Percentiles rank a stretch among this genome's conserved stretches.
These are phyloP conservation scores for Tachysurus fulvidraco DNA, from an alignment of 2,113 vertebrate species.

Conservation along the genomic window DNA sequence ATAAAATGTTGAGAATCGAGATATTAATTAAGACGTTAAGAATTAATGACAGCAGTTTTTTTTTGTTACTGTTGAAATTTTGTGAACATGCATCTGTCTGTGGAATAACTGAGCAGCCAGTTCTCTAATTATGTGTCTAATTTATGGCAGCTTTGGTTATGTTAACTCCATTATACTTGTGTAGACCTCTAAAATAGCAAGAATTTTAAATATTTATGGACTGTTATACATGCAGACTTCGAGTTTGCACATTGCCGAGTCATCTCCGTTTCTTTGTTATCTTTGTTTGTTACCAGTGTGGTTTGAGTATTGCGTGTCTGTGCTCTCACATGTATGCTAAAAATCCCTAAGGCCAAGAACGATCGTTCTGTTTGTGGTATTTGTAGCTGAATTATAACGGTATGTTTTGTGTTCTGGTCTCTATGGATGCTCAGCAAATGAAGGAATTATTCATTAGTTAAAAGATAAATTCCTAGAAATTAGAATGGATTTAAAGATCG, in stretches of 20 bases:
- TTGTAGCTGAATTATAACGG: conserved; percentile 29
- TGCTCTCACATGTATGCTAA: not conserved
- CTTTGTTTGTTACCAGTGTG: not conserved
- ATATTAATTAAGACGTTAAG: too few relatives aligned
- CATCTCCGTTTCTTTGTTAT: not conserved
- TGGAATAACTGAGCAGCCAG: not conserved
- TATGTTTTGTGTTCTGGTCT: conserved; percentile 30
- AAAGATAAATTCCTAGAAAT: conserved; percentile 54
- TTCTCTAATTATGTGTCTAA: not conserved
- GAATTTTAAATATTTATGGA: not conserved
- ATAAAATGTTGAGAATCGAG: too few relatives aligned
- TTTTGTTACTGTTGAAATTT: too few relatives aligned
- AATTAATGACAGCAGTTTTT: too few relatives aligned
- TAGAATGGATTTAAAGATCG: conserved; percentile 56
- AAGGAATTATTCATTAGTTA: conserved; percentile 62
- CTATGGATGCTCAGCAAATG: conserved; percentile 47
- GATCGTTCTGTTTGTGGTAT: not conserved
- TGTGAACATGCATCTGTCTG: not conserved
- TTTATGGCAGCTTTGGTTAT: not conserved
- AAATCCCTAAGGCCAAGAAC: not conserved
- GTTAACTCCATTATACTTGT: not conserved
- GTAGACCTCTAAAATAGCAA: not conserved
- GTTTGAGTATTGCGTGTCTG: not conserved
- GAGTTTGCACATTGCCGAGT: not conserved
- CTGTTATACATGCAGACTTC: not conserved